Base-by-base conservation (phyloP, 2,113 vertebrate species). In the Ancistrus triradiatus region DNA sequence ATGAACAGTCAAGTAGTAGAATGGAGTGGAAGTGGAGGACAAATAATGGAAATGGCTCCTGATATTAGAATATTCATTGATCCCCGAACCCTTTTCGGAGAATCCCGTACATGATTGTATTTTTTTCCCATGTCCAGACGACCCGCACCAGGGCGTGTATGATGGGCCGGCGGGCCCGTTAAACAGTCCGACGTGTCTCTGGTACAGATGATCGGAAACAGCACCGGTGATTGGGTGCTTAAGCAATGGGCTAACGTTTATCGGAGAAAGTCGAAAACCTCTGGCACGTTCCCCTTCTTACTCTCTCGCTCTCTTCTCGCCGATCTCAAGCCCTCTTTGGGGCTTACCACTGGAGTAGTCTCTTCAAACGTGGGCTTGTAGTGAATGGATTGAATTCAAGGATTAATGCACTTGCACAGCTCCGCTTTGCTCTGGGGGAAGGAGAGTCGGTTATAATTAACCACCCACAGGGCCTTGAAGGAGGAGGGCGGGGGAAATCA, bases 391-490 rank as follows among this genome's bases (percentile, higher is more conserved):
- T 78, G 83, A 85, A 84, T n/a, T 84, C 78, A 82, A 86, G n/a
- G 86, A 88, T 87, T 82, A 88, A 89, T 89, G 83, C 82, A 83
- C 77, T 85, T 78, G 73, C 83, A 81, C 58, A 28, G 78, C 69
- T 73, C 68, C 43, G 67, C 59, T 68, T 63, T 69, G n/a, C n/a
- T n/a, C 79, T 80, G 57, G 10, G 67, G 44, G 75, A 78, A 56
- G 18, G 46, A 73, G 64, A 72, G 72, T 51, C 72, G 48, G 75
- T n/a, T 70, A 79, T 88, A 87, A 89, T 88, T 85, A 88, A 86
- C 83, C 84, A n/a, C n/a, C 80, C 78, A 74, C 59, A 67, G 79
- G 81, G 74, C 74, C 74, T 64, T 76, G 57, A 66, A 63, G 72
- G 76, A 75, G 77, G 68, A 42, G 64, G 59, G 59, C 68, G 44